These are phyloP conservation scores for Phyllotreta striolata DNA, from an alignment of 2,888 invertebrate genomes.

Conservation along the genomic window DNA sequence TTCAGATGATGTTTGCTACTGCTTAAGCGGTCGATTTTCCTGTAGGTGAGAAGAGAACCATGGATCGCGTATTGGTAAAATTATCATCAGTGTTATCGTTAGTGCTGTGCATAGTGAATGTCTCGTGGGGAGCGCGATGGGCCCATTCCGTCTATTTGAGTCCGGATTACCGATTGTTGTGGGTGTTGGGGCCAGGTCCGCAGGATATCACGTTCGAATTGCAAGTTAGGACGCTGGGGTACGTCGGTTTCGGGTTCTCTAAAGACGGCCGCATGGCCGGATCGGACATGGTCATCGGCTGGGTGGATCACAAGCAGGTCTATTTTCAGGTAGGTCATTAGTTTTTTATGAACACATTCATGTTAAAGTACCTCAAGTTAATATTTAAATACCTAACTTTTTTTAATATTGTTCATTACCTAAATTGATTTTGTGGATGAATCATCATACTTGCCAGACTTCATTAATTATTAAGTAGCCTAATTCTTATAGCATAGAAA, in stretches of 20 bases:
- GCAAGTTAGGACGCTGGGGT: slow-evolving; percentile 84
- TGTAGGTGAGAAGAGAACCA: slow-evolving; percentile 19
- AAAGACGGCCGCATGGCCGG: slow-evolving; percentile 80
- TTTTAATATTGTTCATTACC: too few species aligned
- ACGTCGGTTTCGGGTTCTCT: slow-evolving; percentile 88
- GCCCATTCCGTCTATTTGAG: slow-evolving; percentile 65
- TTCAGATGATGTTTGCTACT: slow-evolving; percentile 46
- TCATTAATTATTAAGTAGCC: too few species aligned
- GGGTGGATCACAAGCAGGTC: slow-evolving; percentile 84
- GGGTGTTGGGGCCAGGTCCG: slow-evolving; percentile 74
- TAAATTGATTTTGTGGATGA: too few species aligned
- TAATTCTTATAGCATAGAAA: too few species aligned
- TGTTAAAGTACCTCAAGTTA: not conserved
- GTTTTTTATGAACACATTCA: not conserved
- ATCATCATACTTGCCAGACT: too few species aligned
- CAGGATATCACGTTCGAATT: slow-evolving; percentile 84
- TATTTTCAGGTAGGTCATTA: slow-evolving; percentile 76
- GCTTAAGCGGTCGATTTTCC: slow-evolving; percentile 28
- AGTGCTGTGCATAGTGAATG: slow-evolving; percentile 48
- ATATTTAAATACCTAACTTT: too few species aligned
- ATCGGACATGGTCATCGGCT: slow-evolving; percentile 88
- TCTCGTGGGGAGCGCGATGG: slow-evolving; percentile 60
- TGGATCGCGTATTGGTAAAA: slow-evolving; percentile 40
- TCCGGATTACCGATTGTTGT: slow-evolving; percentile 69
- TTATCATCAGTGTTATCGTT: slow-evolving; percentile 47